Conservation (phyloP, 2,888 invertebrate species). For the Hymenopus coronatus region DNA sequence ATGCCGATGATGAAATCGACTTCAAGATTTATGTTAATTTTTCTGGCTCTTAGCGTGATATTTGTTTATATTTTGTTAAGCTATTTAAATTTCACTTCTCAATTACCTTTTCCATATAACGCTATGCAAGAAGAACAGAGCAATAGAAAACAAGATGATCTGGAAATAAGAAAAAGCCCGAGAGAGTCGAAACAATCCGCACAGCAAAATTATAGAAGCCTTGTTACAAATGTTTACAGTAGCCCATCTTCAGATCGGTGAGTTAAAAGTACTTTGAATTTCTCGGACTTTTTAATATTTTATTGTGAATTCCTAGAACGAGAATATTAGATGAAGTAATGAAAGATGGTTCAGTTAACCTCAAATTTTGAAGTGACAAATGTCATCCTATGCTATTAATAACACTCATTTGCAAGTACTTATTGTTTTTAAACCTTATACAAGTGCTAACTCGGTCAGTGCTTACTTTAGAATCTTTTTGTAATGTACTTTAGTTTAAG, state of each 20-base stretch:
- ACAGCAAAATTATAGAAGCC: background rate
- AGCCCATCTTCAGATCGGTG: background rate
- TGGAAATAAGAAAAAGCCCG: background rate
- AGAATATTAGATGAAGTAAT: too few relatives aligned
- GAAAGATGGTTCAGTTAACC: too few relatives aligned
- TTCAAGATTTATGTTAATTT: constrained; percentile 7
- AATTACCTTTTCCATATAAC: background rate
- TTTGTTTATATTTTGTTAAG: constrained; percentile 10
- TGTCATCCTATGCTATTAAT: too few relatives aligned
- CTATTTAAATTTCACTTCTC: background rate
- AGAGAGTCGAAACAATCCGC: background rate
- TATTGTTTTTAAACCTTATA: too few relatives aligned
- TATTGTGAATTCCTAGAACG: too few relatives aligned
- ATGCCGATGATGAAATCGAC: background rate
- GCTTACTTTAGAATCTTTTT: too few relatives aligned
- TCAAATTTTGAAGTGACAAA: too few relatives aligned
- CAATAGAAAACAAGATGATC: background rate
- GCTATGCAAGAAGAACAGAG: background rate
- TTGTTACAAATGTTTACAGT: background rate
- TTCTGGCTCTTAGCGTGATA: constrained; percentile 3
- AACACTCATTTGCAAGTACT: too few relatives aligned
- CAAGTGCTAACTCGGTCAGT: too few relatives aligned
- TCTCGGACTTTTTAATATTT: too few relatives aligned
- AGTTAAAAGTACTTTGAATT: background rate
- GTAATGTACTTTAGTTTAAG: too few relatives aligned